Percentiles rank a stretch among this genome's conserved stretches.
Evolutionary conservation across 2,113 vertebrate genomes (phyloP).

Genomic region (Speoplatyrhinus poulsoni): DNA sequence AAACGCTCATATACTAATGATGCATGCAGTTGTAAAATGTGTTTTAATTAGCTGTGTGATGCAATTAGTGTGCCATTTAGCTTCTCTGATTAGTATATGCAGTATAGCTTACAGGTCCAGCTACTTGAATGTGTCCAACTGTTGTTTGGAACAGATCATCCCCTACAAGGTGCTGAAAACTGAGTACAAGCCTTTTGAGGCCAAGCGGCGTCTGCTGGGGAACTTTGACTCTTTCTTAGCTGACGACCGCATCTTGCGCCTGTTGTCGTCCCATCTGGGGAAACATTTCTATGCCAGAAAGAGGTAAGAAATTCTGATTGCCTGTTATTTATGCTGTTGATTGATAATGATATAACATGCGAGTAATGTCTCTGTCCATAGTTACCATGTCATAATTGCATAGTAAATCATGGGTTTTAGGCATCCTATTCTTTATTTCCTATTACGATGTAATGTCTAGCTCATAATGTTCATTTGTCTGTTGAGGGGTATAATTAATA

Average conservation of each 20-base stretch:
- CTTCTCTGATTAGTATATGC: not conserved
- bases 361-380: too few species aligned
- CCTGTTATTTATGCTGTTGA: too few species aligned
- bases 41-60: not conserved
- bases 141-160: slow-evolving; percentile 77
- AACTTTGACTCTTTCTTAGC: slow-evolving; percentile 86
- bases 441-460: too few species aligned
- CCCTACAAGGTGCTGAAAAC: slow-evolving; percentile 81
- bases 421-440: too few species aligned
- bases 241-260: slow-evolving; percentile 82
- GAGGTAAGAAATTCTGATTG: slow-evolving; percentile 70
- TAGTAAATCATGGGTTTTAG: not conserved
- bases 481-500: too few species aligned
- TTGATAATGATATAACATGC: too few species aligned
- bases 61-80: not conserved
- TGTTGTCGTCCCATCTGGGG: slow-evolving; percentile 85
- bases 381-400: not conserved
- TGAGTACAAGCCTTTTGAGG: slow-evolving; percentile 87
- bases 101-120: not conserved
- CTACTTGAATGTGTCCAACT: not conserved
- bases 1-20: not conserved
- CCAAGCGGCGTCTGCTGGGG: slow-evolving; percentile 82
- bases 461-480: too few species aligned
- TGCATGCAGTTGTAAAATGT: not conserved
- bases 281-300: slow-evolving; percentile 87